Evolutionary conservation across 2,797 vertebrate species (phyloP).

Genomic region (Lemur catta): DNA sequence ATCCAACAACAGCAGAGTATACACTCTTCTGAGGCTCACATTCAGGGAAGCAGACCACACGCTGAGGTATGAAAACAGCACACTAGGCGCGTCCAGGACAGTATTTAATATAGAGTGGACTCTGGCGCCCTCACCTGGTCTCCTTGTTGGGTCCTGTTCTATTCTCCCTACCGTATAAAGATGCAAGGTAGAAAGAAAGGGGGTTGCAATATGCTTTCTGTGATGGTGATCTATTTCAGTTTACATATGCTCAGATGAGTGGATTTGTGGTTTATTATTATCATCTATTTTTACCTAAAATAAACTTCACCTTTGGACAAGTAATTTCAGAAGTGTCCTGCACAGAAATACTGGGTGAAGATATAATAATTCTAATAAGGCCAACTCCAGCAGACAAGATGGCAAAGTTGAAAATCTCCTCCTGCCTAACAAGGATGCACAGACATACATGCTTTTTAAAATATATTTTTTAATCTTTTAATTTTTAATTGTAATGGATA

Average conservation of each 20-base stretch:
- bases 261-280: neutral
- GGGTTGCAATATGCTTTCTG: neutral
- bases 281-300: neutral
- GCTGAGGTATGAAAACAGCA: neutral
- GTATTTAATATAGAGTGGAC: neutral
- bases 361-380: neutral
- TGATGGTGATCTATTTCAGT: neutral
- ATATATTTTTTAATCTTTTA: neutral
- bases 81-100: rapidly evolving
- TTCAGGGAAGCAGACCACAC: neutral
- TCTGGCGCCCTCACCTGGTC: slow-evolving; percentile 35
- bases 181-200: neutral
- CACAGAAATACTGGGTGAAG: neutral
- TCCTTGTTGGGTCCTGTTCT: neutral
- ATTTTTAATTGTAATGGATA: neutral
- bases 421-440: neutral
- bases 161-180: neutral
- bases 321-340: neutral
- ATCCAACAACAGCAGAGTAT: neutral
- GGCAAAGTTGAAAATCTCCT: neutral
- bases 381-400: neutral
- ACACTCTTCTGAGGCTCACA: neutral
- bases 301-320: neutral
- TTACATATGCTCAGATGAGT: neutral
- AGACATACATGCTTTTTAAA: neutral